phyloP scores from a whole-genome alignment of 35 echinoderm and acorn worm species.

The Lytechinus variegatus region DNA sequence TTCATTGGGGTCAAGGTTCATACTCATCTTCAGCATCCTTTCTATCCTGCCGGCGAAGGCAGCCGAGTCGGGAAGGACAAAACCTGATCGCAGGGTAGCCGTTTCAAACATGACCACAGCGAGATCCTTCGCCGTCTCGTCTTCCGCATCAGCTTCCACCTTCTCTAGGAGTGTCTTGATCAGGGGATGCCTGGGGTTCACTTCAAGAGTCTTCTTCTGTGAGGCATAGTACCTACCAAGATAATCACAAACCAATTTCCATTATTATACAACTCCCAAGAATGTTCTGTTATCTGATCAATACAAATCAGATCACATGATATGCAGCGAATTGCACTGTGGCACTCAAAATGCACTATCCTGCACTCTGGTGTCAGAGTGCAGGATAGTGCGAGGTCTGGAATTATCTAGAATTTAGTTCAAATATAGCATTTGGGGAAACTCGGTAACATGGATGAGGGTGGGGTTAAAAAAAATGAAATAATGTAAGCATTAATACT shows the following conservation, averaged over 20 bases:
- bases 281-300: too few relatives aligned
- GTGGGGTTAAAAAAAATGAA: too few relatives aligned
- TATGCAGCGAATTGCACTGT: too few relatives aligned
- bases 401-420: too few relatives aligned
- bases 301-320: too few relatives aligned
- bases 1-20: constrained; percentile 89
- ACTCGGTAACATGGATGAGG: too few relatives aligned
- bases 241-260: not conserved
- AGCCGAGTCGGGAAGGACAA: constrained; percentile 76
- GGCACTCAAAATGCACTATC: too few relatives aligned
- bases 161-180: constrained; percentile 77
- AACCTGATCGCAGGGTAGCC: constrained; percentile 90
- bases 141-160: constrained; percentile 85
- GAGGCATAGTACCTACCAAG: constrained; percentile 81
- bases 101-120: constrained; percentile 95
- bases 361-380: too few relatives aligned
- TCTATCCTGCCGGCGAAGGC: constrained; percentile 88
- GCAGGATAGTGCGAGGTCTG: too few relatives aligned
- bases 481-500: too few relatives aligned
- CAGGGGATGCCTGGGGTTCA: constrained; percentile 92
- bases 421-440: too few relatives aligned
- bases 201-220: constrained; percentile 95
- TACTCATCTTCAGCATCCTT: constrained; percentile 86
- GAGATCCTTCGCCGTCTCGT: constrained; percentile 85
- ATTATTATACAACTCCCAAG: too few relatives aligned